Percentiles rank a stretch among this genome's conserved stretches.
These are phyloP conservation scores for Celastrina argiolus DNA, from an alignment of 2,888 invertebrate species.

Conservation along the genomic window DNA sequence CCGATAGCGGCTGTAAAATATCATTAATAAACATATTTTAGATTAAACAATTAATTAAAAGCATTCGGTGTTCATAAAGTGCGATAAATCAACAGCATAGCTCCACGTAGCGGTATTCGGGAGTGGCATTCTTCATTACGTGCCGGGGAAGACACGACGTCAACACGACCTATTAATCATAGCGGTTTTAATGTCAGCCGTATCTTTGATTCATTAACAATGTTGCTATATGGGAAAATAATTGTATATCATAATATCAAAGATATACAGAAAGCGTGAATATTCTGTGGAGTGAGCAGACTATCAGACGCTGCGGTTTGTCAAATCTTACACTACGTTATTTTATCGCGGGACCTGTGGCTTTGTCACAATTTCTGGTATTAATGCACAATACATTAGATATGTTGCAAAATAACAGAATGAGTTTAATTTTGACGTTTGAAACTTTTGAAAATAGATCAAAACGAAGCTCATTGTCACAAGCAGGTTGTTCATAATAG, in stretches of 20 bases:
- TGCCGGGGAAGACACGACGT: constrained; percentile 47
- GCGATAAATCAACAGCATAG: constrained; percentile 18
- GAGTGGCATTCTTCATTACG: constrained; percentile 60
- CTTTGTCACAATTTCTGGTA: not conserved
- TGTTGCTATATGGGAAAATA: constrained; percentile 14
- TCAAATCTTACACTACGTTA: not conserved
- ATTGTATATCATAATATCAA: not conserved
- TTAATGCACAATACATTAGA: too few relatives aligned
- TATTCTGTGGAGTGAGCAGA: not conserved
- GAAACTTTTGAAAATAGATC: too few relatives aligned
- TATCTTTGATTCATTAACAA: constrained; percentile 34
- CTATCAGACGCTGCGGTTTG: not conserved
- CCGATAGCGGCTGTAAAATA: constrained; percentile 1
- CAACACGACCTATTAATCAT: constrained; percentile 56
- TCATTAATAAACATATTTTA: constrained; percentile 17
- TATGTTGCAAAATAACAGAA: too few relatives aligned
- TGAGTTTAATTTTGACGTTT: too few relatives aligned
- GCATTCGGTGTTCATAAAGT: constrained; percentile 13
- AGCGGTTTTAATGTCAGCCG: constrained; percentile 38
- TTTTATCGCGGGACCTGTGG: not conserved
- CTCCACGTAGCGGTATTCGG: constrained; percentile 30
- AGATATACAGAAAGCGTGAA: not conserved
- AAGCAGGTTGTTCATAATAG: too few relatives aligned
- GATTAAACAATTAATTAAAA: constrained; percentile 8
- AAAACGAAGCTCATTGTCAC: too few relatives aligned